Evolutionary conservation across 2,888 invertebrate genomes (phyloP), one percentile per base, ranked within the genome.

Genomic region (Eumacrocentrus americanus): DNA sequence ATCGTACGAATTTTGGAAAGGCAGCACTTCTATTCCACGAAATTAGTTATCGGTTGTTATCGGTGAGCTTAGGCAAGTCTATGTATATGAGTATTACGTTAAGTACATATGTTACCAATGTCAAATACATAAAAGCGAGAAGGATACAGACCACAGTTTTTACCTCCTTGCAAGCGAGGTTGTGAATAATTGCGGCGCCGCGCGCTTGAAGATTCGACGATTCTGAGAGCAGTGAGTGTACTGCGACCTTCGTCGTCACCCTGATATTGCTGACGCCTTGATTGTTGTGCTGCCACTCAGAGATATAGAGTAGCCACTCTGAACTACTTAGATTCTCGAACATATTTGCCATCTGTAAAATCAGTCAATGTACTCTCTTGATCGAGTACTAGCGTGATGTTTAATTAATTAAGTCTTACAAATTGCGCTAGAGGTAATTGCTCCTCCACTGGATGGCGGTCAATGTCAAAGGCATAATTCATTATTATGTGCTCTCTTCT

Each of bases 121-220:
- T 50, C 29, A 35, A 59, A 51, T 16, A 38, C 52, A 52, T 20
- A 29, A 12, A 25, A 64, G 52, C 37, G 58, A 63, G 63, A 66
- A 75, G 77, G 87, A 89, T 90, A 91, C 93, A 86, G 89, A 94
- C 94, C 92, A 95, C 94, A 82, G 94, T 92, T 88, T 94, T 95
- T 86, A 95, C 94, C 90, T 95, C 95, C 90, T 94, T 95, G 86
- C 92, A 90, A 80, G 94, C 93, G 73, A 95, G 85, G 83, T 95
- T 95, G 84, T 94, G 90, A 71, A 95, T 87, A 67, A 95, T 90
- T 71, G 94, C 93, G 1, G 92, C 88, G 65, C 95, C 95, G 66
- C 88, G 83, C 68, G 92, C 91, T 77, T 92, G 91, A 70, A 95
- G 83, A 67, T 84, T 86, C 12, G 84, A 81, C 59, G 87, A 87